phyloP scores from a whole-genome alignment of 1,140 invertebrate species.

The Diorhabda sublineata region DNA sequence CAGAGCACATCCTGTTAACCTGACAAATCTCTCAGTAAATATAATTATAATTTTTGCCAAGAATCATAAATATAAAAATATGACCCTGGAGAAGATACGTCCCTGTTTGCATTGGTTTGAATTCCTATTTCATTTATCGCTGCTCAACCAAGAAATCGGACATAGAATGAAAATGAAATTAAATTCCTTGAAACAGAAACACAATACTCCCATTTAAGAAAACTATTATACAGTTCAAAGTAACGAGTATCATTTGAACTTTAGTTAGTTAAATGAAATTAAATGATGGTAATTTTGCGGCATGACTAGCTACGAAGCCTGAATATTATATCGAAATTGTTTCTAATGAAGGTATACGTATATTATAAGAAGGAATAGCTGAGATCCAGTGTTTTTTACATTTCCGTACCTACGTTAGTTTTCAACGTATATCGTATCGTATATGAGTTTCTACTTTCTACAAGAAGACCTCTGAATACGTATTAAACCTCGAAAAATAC shows the following conservation, averaged over 20 bases:
- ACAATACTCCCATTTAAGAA: neutral
- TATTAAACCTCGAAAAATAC: too few relatives aligned
- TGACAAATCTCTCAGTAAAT: too few relatives aligned
- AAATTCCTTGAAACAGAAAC: neutral
- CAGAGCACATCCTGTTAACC: too few relatives aligned
- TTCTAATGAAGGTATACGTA: neutral
- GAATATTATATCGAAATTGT: constrained; percentile 2
- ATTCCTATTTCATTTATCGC: neutral
- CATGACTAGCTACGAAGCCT: neutral
- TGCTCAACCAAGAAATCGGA: neutral
- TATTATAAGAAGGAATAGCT: neutral
- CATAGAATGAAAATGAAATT: neutral
- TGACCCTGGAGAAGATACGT: neutral
- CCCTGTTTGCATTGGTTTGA: neutral
- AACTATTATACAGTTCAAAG: neutral
- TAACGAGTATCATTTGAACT: neutral
- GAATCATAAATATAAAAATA: too few relatives aligned
- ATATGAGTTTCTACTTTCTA: too few relatives aligned
- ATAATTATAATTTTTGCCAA: too few relatives aligned
- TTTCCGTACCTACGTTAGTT: neutral
- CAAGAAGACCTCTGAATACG: too few relatives aligned
- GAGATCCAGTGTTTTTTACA: too few relatives aligned
- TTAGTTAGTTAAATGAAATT: constrained; percentile 1
- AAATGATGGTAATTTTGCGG: neutral
- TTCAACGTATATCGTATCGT: neutral